Percentiles rank a stretch among this genome's conserved stretches.
phyloP scores from a whole-genome alignment of 2,113 vertebrate species.

The Epinephelus moara region DNA sequence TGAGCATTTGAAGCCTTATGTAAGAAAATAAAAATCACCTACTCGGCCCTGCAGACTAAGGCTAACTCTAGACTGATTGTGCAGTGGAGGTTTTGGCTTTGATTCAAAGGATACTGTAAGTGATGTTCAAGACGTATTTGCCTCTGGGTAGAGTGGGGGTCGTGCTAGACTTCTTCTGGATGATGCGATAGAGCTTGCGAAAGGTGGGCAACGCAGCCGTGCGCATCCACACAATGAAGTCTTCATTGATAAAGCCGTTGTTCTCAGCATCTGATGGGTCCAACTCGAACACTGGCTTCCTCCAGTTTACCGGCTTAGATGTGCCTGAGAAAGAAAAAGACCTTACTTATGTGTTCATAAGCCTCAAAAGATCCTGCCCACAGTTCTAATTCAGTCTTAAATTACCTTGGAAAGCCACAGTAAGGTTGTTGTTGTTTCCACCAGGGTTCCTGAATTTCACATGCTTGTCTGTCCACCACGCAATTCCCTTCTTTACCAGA shows the following conservation, averaged over 20 bases:
- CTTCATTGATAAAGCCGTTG: conserved; percentile 98
- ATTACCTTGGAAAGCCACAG: conserved; percentile 89
- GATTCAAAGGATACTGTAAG: conserved; percentile 97
- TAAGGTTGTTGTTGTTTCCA: conserved; percentile 86
- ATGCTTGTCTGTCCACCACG: conserved; percentile 99
- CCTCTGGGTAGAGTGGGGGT: conserved; percentile 91
- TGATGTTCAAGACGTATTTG: conserved; percentile 88
- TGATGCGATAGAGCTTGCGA: conserved; percentile 96
- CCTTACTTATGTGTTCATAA: not conserved
- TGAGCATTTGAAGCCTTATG: not conserved
- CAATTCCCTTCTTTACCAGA: conserved; percentile 93
- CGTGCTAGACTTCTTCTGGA: conserved; percentile 86
- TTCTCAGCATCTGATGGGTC: conserved; percentile 87
- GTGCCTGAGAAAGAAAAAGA: conserved; percentile 82
- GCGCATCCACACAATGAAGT: conserved; percentile 99
- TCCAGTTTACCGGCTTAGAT: conserved; percentile 93
- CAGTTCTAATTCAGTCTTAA: not conserved
- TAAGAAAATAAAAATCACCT: not conserved
- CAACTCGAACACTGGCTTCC: conserved; percentile 89
- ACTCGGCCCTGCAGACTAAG: not conserved
- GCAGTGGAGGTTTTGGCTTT: not conserved
- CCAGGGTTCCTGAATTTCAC: conserved; percentile 97
- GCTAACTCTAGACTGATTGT: not conserved
- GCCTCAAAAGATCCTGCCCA: not conserved
- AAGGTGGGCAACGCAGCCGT: conserved; percentile 97